phyloP scores from a whole-genome alignment of 2,888 invertebrate species.

The Drosophila greeni region DNA sequence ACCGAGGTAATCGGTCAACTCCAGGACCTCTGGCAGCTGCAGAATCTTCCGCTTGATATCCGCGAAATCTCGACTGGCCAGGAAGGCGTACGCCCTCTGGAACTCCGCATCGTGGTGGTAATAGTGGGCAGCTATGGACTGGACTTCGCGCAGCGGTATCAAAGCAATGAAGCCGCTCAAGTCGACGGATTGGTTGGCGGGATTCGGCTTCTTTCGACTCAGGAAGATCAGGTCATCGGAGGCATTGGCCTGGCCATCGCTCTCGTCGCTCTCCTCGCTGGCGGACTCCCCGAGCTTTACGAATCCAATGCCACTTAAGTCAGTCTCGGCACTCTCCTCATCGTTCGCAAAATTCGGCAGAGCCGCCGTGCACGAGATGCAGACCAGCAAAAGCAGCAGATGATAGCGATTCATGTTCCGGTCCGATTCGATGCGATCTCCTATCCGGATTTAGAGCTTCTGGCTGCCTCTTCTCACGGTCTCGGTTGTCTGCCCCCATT shows the following conservation, averaged over 20 bases:
- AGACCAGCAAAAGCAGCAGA: constrained; percentile 7
- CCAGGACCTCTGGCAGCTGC: constrained; percentile 71
- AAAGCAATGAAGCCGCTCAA: constrained; percentile 75
- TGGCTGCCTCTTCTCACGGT: constrained; percentile 13
- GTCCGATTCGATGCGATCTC: constrained; percentile 24
- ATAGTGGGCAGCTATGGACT: constrained; percentile 70
- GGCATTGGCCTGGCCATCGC: constrained; percentile 20
- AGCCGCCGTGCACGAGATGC: not conserved
- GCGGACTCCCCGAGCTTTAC: constrained; percentile 47
- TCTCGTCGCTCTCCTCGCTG: constrained; percentile 38
- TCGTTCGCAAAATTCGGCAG: constrained; percentile 33
- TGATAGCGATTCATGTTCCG: constrained; percentile 18
- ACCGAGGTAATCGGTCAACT: constrained; percentile 74
- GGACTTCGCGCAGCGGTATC: constrained; percentile 74
- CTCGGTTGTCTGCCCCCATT: not conserved
- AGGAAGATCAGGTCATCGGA: constrained; percentile 76
- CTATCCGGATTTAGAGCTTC: constrained; percentile 8
- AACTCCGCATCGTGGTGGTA: constrained; percentile 76
- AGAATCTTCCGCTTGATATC: constrained; percentile 67
- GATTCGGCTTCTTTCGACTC: constrained; percentile 36
- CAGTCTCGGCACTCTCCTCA: constrained; percentile 18
- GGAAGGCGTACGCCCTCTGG: constrained; percentile 71
- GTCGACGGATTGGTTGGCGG: constrained; percentile 62
- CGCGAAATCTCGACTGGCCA: constrained; percentile 69
- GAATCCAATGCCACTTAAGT: constrained; percentile 39